Conservation (phyloP, 2,113 vertebrate genomes). For the Cromileptes altivelis region DNA sequence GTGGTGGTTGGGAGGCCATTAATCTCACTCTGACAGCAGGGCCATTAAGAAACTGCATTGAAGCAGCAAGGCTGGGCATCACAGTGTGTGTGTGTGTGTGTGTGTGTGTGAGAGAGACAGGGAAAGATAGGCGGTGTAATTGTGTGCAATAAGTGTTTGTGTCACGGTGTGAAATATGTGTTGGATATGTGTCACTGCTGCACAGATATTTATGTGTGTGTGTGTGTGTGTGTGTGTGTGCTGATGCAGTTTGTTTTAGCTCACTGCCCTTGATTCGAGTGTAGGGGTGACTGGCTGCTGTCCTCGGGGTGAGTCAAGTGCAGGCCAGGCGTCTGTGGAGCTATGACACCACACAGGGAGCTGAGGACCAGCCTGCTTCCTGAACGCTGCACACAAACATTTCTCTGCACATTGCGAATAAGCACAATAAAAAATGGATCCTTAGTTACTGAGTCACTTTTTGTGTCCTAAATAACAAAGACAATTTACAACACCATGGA, state of each 20-base stretch:
- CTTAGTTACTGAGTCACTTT: neutral
- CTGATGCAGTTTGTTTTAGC: conserved; percentile 44
- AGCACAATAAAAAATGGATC: no score
- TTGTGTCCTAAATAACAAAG: neutral
- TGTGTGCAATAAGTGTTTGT: conserved; percentile 60
- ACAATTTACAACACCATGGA: neutral
- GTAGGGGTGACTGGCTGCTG: conserved; percentile 45
- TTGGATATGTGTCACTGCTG: conserved; percentile 21
- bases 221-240: neutral
- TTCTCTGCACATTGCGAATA: neutral
- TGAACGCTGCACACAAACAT: neutral
- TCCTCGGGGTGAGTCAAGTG: conserved; percentile 44
- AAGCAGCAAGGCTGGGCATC: conserved; percentile 40
- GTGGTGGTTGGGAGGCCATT: conserved; percentile 60
- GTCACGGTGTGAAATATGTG: conserved; percentile 40
- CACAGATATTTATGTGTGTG: neutral
- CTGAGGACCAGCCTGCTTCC: neutral
- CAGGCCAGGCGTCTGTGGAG: conserved; percentile 38
- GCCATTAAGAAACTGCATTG: conserved; percentile 64
- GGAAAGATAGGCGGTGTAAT: conserved; percentile 27
- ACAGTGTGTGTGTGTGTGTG: conserved; percentile 6
- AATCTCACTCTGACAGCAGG: conserved; percentile 74
- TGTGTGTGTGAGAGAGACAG: no score
- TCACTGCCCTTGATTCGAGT: conserved; percentile 32
- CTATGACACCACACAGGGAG: conserved; percentile 9